These are phyloP conservation scores for Drosophila affinis DNA, from an alignment of 2,888 invertebrate species.

Conservation along the genomic window DNA sequence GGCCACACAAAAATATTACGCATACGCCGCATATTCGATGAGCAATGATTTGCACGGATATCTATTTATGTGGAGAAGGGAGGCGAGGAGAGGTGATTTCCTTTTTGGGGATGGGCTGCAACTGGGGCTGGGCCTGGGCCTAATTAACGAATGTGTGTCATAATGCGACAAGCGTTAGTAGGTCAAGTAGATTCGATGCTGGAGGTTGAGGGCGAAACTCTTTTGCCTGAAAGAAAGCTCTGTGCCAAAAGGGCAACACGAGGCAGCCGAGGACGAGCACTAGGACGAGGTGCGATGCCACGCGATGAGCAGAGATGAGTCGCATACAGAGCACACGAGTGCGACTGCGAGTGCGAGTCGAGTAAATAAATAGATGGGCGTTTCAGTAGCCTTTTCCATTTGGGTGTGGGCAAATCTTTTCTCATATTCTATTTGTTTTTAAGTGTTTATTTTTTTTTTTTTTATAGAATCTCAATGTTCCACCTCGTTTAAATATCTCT, in stretches of 20 bases:
- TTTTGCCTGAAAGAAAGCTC: conserved; percentile 51
- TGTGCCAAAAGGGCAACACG: conserved; percentile 49
- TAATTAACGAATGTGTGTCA: conserved; percentile 79
- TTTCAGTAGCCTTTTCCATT: conserved; percentile 40
- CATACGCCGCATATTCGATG: conserved; percentile 60
- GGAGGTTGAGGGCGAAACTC: conserved; percentile 67
- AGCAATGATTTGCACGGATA: conserved; percentile 15
- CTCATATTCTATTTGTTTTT: conserved; percentile 15
- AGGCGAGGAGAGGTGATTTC: conserved; percentile 23
- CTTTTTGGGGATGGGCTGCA: neutral
- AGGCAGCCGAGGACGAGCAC: conserved; percentile 16
- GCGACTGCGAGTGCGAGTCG: conserved; percentile 26
- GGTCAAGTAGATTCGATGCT: conserved; percentile 70
- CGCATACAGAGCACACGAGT: conserved; percentile 41
- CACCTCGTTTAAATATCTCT: conserved; percentile 22
- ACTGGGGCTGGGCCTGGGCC: conserved; percentile 46
- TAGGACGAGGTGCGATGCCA: conserved; percentile 9
- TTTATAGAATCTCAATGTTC: conserved; percentile 39
- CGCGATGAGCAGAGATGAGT: conserved; percentile 32
- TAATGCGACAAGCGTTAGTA: conserved; percentile 77
- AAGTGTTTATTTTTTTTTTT: conserved; percentile 21
- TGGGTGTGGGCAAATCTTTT: conserved; percentile 12
- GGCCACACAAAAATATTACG: conserved; percentile 55
- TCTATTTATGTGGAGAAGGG: neutral
- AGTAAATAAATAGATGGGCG: conserved; percentile 72